Evolutionary conservation across 2,113 vertebrate species (phyloP).

Genomic region (Misgurnus anguillicaudatus): DNA sequence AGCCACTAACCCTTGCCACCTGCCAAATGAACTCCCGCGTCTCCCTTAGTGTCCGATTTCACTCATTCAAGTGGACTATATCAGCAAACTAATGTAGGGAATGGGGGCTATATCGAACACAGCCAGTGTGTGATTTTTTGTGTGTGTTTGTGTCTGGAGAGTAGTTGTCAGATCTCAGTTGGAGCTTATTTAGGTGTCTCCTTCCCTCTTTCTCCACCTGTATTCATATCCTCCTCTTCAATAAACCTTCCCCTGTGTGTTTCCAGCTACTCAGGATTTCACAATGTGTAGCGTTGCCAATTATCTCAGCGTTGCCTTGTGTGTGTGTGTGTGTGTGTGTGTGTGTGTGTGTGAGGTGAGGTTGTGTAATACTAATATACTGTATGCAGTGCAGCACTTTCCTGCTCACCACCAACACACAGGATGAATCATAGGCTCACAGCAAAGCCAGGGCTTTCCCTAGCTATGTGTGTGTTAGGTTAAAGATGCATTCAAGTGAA

Average conservation of each 20-base stretch:
- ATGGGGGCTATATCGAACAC: too few species aligned
- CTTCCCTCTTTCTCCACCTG: not conserved
- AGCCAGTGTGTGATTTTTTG: constrained; percentile 4
- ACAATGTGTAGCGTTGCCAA: not conserved
- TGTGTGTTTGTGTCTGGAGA: constrained; percentile 16
- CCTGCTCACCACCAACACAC: constrained; percentile 36
- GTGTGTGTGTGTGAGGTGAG: too few species aligned
- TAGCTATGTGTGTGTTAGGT: not conserved
- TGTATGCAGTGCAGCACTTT: constrained; percentile 31
- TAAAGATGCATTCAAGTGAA: not conserved
- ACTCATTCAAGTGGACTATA: too few species aligned
- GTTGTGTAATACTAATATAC: constrained; percentile 30
- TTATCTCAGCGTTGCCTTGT: not conserved
- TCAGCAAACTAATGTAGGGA: too few species aligned
- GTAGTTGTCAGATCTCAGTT: not conserved
- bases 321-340: constrained; percentile 35
- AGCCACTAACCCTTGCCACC: too few species aligned
- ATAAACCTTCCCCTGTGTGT: constrained; percentile 28
- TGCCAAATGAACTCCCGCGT: too few species aligned
- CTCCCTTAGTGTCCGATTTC: too few species aligned
- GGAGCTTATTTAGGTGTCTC: not conserved
- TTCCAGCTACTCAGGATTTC: constrained; percentile 22
- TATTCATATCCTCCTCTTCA: constrained; percentile 14
- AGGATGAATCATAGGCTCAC: constrained; percentile 39
- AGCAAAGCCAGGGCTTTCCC: constrained; percentile 48